Evolutionary conservation across 2,888 invertebrate species (phyloP), one percentile per base, ranked within the genome.

Genomic region (Sylvicola cinctus): DNA sequence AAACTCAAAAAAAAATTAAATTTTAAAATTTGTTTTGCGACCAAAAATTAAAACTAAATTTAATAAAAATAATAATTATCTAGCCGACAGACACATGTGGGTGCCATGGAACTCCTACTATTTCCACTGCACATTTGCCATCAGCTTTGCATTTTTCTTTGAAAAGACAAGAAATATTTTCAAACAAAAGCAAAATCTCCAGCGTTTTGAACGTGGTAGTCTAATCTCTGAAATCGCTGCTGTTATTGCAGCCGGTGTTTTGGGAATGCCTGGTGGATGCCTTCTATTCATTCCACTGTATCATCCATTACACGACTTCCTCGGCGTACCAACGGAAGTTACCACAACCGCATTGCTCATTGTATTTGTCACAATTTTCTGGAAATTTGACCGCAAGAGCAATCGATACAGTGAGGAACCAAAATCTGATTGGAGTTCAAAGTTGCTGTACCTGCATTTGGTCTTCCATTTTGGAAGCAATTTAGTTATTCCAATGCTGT

Each of bases 91-190:
- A 28, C 72, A 74, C 52, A 81, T 80, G 54, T 78, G 75, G 73
- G 79, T 83, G 15, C 83, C 83, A 0, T 80, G 76, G 74, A 81
- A 74, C 48, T 79, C 78, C 0, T 83, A 78, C 55, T 81, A 78
- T 49, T 83, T 83, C 61, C 81, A 83, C 50, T 66, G 74, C 0
- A 59, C 74, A 0, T 81, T 81, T 49, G 69, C 78, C 1, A 70
- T 74, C 1, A 71, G 75, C 41, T 75, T 81, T 48, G 68, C 63
- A 12, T 72, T 70, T 48, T 66, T 74, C 48, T 76, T 79, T 50
- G 67, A 69, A 38, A 61, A 62, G 4, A 59, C 64, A 32, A 61
- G 73, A 38, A 56, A 55, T 16, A 56, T 66, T 47, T 55, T 71
- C 35, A 61, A 62, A 2, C 62, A 63, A 14, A 58, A 55, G 2